phyloP scores from a whole-genome alignment of 2,113 vertebrate species.

The Brevimyrus niger region DNA sequence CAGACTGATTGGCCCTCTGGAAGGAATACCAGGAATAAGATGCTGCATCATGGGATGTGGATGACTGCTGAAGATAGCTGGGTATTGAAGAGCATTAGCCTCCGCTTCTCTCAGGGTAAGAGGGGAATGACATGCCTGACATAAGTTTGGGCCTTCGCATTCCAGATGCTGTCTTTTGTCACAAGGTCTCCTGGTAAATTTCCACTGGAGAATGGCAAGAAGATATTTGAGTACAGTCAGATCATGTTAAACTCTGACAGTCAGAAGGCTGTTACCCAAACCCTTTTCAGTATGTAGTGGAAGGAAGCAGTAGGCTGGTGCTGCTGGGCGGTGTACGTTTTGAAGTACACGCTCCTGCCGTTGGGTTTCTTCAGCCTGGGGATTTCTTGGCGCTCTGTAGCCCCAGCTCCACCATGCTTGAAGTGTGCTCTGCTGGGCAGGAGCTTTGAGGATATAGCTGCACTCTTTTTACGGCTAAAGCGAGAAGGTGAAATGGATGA shows the following conservation, averaged over 20 bases:
- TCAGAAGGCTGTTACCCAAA: not conserved
- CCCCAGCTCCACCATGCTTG: not conserved
- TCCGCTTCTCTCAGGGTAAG: not conserved
- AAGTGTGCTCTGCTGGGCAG: not conserved
- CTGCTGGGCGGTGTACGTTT: not conserved
- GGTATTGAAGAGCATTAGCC: not conserved
- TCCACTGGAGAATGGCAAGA: not conserved
- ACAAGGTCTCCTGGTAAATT: not conserved
- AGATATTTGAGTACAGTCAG: not conserved
- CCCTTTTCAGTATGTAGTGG: not conserved
- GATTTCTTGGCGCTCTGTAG: not conserved
- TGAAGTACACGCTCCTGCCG: not conserved
- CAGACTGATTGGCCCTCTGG: not conserved
- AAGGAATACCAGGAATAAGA: not conserved
- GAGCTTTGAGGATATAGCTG: not conserved
- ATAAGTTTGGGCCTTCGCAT: not conserved
- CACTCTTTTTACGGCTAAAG: not conserved
- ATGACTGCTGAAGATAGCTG: too few species aligned
- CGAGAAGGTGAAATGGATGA: not conserved
- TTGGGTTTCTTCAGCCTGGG: not conserved
- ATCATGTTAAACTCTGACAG: not conserved
- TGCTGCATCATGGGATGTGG: not conserved
- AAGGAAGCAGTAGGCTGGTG: not conserved
- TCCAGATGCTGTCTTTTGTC: not conserved
- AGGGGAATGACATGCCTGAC: not conserved